Evolutionary conservation across 2,888 invertebrate species (phyloP), one percentile per base, ranked within the genome.

Genomic region (Lissocephala sabroskyi): DNA sequence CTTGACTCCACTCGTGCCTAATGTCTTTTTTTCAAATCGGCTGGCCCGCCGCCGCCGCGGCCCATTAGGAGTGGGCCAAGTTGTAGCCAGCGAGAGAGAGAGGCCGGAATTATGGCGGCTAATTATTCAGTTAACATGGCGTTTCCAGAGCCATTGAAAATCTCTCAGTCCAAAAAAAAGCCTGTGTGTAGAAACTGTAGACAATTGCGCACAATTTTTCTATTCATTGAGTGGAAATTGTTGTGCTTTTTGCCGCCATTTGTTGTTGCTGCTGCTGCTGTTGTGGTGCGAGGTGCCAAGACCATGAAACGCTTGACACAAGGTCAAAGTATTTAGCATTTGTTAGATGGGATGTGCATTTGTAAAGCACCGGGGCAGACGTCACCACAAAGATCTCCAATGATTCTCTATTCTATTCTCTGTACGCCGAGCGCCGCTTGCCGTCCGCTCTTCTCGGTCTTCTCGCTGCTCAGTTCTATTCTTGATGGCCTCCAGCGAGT

Each of bases 291-390:
- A 64, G 64, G 67, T 59, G 52, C 65, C 78, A 71, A 71, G 73
- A 77, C 78, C 71, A 68, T 77, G 71, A 77, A 57, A 61, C 55
- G 59, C 56, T 52, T 51, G 49, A 35, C 56, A 50, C 67, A 71
- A 71, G 71, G 71, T 77, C 65, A 75, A 75, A 77, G 71, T 77
- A 67, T 71, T 71, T 71, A 71, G 71, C 71, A 77, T 76, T 68
- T 73, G 77, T 76, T 68, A 76, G 68, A 76, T 76, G 76, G n/a
- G 67, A 28, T 41, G 33, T 46, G 35, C 42, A 40, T 40, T 41
- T 36, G 23, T 40, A 52, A 64, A 65, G 76, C 74, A 76, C 70
- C 58, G 75, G 26, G 7, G 23, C 3, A 23, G 23, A 23, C 23
- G 23, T 23, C 23, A 23, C 23, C 23, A 7, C 3, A 23, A 23